Percentiles rank a stretch among this genome's conserved stretches.
Conservation (phyloP, 2,888 invertebrate genomes). For the Drosophila histrio region DNA sequence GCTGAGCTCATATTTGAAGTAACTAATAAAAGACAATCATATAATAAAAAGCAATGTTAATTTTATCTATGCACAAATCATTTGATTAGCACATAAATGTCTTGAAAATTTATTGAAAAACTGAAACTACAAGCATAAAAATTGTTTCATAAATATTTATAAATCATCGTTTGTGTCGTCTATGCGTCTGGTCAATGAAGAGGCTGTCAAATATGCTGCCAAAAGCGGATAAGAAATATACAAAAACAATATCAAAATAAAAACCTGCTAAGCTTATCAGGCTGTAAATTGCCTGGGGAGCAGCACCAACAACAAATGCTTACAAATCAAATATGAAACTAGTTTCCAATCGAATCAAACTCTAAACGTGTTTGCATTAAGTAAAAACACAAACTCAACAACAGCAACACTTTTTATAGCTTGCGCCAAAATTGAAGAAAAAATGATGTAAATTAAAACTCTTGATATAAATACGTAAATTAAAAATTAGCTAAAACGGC, state of each 20-base stretch:
- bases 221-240: slow-evolving; percentile 12
- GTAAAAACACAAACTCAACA: slow-evolving; percentile 19
- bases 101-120: slow-evolving; percentile 22
- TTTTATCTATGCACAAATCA: slow-evolving; percentile 51
- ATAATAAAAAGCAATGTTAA: slow-evolving; percentile 20
- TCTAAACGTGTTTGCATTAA: slow-evolving; percentile 60
- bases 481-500: slow-evolving; percentile 63
- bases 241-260: slow-evolving; percentile 29
- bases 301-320: slow-evolving; percentile 27
- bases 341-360: slow-evolving; percentile 49
- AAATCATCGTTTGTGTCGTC: slow-evolving; percentile 52
- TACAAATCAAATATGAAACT: slow-evolving; percentile 59
- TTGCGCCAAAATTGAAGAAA: slow-evolving; percentile 19
- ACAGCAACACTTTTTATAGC: slow-evolving; percentile 18
- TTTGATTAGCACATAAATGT: slow-evolving; percentile 61
- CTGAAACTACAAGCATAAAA: slow-evolving; percentile 54
- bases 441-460: slow-evolving; percentile 60
- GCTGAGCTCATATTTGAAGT: slow-evolving; percentile 11
- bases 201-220: slow-evolving; percentile 33
- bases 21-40: slow-evolving; percentile 3
- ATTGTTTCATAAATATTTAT: slow-evolving; percentile 71
- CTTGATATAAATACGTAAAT: slow-evolving; percentile 59
- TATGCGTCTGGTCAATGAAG: slow-evolving; percentile 38
- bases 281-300: slow-evolving; percentile 55
- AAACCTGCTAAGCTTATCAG: slow-evolving; percentile 53